Conservation (phyloP, 2,888 invertebrate genomes). For the Lepetodrilus schrolli region DNA sequence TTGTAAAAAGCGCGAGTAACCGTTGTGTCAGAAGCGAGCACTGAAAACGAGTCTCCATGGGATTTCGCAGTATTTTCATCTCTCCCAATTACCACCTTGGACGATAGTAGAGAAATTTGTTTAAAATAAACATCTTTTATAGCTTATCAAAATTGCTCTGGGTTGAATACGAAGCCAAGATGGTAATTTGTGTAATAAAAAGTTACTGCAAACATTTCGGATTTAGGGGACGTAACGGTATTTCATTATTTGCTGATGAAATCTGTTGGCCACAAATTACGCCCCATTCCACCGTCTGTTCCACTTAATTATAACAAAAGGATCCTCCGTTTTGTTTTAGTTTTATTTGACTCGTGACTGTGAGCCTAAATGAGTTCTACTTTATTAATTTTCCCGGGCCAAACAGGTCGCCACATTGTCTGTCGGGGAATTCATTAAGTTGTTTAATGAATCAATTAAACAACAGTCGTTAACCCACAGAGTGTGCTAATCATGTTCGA, state of each 20-base stretch:
- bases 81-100: neutral
- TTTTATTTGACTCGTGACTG: conserved; percentile 14
- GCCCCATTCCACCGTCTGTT: conserved; percentile 16
- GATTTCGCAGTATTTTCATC: neutral
- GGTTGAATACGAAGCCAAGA: conserved; percentile 2
- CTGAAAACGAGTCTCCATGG: neutral
- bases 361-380: neutral
- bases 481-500: too few relatives aligned
- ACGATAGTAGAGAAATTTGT: conserved; percentile 15
- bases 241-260: neutral
- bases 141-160: conserved; percentile 27
- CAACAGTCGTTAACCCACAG: conserved; percentile 7
- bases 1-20: conserved; percentile 8
- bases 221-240: conserved; percentile 16
- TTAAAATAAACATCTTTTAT: conserved; percentile 28
- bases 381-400: neutral
- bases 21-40: conserved; percentile 19
- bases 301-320: neutral
- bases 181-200: conserved; percentile 27
- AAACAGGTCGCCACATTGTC: neutral
- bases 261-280: neutral
- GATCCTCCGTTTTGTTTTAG: conserved; percentile 21
- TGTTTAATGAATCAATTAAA: neutral
- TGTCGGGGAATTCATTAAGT: conserved; percentile 15
- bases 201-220: neutral